A percentile compares a stretch with the other conserved stretches of the same genome.
Evolutionary conservation across 2,113 vertebrate species (phyloP).

Genomic region (Vidua macroura): DNA sequence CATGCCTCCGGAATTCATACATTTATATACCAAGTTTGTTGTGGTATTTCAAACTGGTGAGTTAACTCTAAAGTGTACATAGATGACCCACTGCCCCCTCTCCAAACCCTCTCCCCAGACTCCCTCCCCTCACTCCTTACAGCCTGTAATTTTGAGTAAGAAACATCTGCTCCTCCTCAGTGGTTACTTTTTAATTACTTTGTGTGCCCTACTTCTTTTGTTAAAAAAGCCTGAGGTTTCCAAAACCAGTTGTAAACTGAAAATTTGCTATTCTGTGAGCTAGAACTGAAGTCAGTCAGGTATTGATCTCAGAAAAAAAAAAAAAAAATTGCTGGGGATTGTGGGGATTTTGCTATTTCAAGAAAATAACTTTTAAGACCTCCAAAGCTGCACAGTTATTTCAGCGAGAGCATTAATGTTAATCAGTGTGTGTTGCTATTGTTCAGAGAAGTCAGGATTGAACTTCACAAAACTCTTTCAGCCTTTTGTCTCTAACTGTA

Average conservation of each 20-base stretch:
- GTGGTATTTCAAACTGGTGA: not conserved
- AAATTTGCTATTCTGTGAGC: not conserved
- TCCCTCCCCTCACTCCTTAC: not conserved
- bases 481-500: conserved; percentile 63
- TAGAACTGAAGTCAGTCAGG: not conserved
- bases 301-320: conserved; percentile 21
- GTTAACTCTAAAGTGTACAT: not conserved
- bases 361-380: conserved; percentile 27
- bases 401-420: conserved; percentile 54
- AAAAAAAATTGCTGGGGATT: not conserved
- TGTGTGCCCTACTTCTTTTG: not conserved
- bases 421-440: conserved; percentile 62
- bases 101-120: not conserved
- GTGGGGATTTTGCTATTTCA: not conserved
- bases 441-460: conserved; percentile 48
- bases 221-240: not conserved
- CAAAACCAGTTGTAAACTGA: not conserved
- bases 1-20: not conserved
- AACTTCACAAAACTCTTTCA: conserved; percentile 69
- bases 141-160: not conserved
- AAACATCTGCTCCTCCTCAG: not conserved
- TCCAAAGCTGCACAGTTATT: conserved; percentile 48
- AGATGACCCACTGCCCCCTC: not conserved
- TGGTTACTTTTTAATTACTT: conserved; percentile 36
- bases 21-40: not conserved